Evolutionary conservation across 64 coral and sea anemone species (phyloP).

Genomic region (Astreopora myriophthalma): DNA sequence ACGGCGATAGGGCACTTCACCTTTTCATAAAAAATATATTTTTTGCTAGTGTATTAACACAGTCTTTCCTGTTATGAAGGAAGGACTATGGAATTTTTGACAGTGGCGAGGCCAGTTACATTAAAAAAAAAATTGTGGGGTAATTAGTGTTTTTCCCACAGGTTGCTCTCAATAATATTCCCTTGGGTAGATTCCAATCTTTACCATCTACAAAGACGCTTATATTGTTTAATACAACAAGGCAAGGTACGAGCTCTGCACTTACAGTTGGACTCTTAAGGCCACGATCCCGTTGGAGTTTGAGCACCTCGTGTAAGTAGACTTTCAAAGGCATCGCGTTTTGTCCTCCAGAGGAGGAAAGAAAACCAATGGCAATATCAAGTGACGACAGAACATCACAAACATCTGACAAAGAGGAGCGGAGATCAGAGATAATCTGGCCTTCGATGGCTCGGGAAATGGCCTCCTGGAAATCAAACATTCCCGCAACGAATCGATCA

Average conservation of each 20-base stretch:
- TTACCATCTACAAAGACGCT: no score
- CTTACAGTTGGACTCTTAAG: slow-evolving; percentile 53
- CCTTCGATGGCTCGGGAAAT: slow-evolving; percentile 40
- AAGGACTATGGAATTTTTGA: no score
- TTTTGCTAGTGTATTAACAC: no score
- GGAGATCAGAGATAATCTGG: slow-evolving; percentile 62
- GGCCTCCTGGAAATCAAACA: slow-evolving; percentile 13
- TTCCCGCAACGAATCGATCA: background rate
- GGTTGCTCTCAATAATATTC: no score
- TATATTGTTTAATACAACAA: background rate
- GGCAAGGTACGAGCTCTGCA: background rate
- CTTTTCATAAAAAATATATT: no score
- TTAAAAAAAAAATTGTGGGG: no score
- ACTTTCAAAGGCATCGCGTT: slow-evolving; percentile 27
- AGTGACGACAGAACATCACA: slow-evolving; percentile 67
- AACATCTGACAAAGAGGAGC: slow-evolving; percentile 57
- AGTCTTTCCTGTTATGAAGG: no score
- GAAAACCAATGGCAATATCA: slow-evolving; percentile 72
- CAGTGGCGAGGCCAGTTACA: no score
- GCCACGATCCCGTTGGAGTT: slow-evolving; percentile 45
- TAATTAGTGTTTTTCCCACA: no score
- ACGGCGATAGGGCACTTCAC: no score
- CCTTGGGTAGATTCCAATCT: no score
- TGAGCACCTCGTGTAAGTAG: slow-evolving; percentile 61
- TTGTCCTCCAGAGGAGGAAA: slow-evolving; percentile 57